Conservation (phyloP, 1,140 invertebrate species). For the Agrypnia vestita region DNA sequence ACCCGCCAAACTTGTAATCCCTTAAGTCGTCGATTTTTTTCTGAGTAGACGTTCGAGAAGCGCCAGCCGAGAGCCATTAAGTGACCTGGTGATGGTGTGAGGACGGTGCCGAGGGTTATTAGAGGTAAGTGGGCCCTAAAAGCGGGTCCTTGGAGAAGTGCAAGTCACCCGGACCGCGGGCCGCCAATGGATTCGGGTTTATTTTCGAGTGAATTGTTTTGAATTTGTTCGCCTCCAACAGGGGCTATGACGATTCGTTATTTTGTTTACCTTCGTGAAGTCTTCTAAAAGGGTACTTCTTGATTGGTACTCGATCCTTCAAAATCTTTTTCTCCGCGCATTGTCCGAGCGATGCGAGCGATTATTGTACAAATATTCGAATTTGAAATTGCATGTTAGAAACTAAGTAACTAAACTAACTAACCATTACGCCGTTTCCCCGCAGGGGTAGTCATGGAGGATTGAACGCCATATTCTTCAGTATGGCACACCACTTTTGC, state of each 20-base stretch:
- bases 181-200: constrained; percentile 23
- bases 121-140: constrained; percentile 50
- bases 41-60: neutral
- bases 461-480: no score
- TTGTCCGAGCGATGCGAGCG: no score
- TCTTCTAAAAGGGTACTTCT: no score
- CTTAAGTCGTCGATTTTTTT: constrained; percentile 19
- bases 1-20: neutral
- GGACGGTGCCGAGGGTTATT: constrained; percentile 50
- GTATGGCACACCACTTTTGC: no score
- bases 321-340: no score
- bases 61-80: constrained; percentile 40
- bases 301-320: no score
- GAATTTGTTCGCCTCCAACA: neutral
- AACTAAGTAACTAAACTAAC: no score
- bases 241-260: neutral
- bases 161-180: constrained; percentile 48
- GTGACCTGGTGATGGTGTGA: constrained; percentile 49
- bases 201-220: constrained; percentile 1
- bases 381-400: no score
- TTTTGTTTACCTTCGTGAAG: no score
- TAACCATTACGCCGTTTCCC: no score
- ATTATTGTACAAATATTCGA: no score
- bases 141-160: constrained; percentile 16
- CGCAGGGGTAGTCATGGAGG: no score